These are phyloP conservation scores for Lota lota DNA, from an alignment of 2,113 vertebrate genomes.

Conservation along the genomic window DNA sequence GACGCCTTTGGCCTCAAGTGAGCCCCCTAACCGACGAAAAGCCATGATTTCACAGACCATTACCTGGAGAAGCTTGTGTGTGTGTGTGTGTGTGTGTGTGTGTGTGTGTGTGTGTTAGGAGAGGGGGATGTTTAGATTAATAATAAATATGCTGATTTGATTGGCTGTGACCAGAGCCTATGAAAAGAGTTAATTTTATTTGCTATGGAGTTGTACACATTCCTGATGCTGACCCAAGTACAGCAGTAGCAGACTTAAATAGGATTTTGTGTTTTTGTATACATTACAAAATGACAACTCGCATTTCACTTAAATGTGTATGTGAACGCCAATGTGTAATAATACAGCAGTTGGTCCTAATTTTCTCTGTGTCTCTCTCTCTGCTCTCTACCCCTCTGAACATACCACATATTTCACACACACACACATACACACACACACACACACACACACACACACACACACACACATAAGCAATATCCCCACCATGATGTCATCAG, in stretches of 20 bases:
- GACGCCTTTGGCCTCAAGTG: slow-evolving; percentile 38
- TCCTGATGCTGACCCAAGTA: too few species aligned
- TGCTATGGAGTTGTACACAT: too few species aligned
- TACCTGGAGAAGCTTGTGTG: slow-evolving; percentile 52
- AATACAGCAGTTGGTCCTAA: too few species aligned
- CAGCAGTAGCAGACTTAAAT: background rate
- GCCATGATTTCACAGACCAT: slow-evolving; percentile 70
- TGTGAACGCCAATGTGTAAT: too few species aligned
- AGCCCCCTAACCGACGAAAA: slow-evolving; percentile 59
- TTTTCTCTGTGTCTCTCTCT: background rate
- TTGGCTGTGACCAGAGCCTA: slow-evolving; percentile 37
- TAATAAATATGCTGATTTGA: slow-evolving; percentile 55
- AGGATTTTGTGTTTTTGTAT: slow-evolving; percentile 14
- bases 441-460: slow-evolving; percentile 20
- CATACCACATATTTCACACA: slow-evolving; percentile 26
- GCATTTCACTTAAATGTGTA: too few species aligned
- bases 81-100: background rate
- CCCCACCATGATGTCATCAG: slow-evolving; percentile 49
- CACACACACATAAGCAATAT: slow-evolving; percentile 17
- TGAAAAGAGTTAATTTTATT: slow-evolving; percentile 22
- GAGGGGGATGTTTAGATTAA: slow-evolving; percentile 51
- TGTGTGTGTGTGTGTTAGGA: slow-evolving; percentile 37
- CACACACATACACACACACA: slow-evolving; percentile 31
- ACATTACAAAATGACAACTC: too few species aligned
- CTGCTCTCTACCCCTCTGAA: slow-evolving; percentile 28